A percentile compares a stretch with the other conserved stretches of the same genome.
Evolutionary conservation across 1,140 invertebrate genomes (phyloP).

Genomic region (Maniola jurtina): DNA sequence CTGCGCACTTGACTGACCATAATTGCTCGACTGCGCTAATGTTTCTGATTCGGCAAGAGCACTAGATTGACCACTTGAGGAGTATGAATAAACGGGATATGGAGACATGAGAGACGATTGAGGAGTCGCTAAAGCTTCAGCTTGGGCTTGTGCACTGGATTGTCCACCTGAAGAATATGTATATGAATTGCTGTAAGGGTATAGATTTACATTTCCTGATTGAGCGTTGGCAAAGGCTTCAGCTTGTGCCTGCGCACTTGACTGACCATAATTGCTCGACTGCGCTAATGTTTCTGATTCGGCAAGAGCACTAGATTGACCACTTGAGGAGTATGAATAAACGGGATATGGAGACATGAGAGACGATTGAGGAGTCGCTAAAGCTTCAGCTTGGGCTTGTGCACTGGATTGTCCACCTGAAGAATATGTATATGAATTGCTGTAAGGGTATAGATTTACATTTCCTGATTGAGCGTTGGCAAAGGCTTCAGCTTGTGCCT

Average conservation of each 20-base stretch:
- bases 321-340: constrained; percentile 8
- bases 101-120: background rate
- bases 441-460: background rate
- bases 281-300: constrained; percentile 12
- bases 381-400: constrained; percentile 30
- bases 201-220: background rate
- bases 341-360: constrained; percentile 13
- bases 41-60: constrained; percentile 6
- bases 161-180: too few relatives aligned
- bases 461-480: constrained; percentile 6
- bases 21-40: background rate
- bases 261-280: background rate
- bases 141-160: background rate
- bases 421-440: constrained; percentile 2
- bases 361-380: constrained; percentile 2
- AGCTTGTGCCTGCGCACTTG: constrained; percentile 1
- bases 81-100: too few relatives aligned
- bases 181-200: background rate
- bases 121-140: constrained; percentile 14
- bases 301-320: constrained; percentile 1
- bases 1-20: constrained; percentile 12
- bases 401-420: constrained; percentile 12
- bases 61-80: constrained; percentile 2
- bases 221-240: constrained; percentile 4
- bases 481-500: constrained; percentile 11